Conservation (phyloP, 2,797 vertebrate species). For the Pempheris klunzingeri region DNA sequence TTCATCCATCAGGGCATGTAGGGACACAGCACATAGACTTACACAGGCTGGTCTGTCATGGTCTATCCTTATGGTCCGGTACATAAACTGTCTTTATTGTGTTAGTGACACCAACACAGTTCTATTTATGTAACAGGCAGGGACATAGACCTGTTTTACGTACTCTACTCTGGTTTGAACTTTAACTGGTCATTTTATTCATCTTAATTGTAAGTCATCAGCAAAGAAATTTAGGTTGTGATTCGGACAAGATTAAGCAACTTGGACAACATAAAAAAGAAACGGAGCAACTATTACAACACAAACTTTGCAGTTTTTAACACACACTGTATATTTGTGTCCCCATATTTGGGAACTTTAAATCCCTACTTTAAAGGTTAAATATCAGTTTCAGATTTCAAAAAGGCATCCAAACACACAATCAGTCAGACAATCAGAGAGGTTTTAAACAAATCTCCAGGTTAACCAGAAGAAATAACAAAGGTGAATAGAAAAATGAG, state of each 20-base stretch:
- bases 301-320: not conserved
- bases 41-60: slow-evolving; percentile 11
- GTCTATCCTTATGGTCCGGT: not conserved
- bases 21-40: slow-evolving; percentile 23
- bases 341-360: too few relatives aligned
- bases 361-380: too few relatives aligned
- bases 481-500: too few relatives aligned
- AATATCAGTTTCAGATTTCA: too few relatives aligned
- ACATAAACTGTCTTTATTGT: not conserved
- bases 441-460: too few relatives aligned
- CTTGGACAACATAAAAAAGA: not conserved
- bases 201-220: not conserved
- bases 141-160: not conserved
- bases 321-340: too few relatives aligned
- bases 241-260: not conserved
- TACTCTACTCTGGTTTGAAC: not conserved
- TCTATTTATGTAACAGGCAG: not conserved
- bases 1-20: slow-evolving; percentile 37
- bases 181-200: not conserved
- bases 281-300: not conserved
- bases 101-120: slow-evolving; percentile 6
- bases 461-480: too few relatives aligned
- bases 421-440: too few relatives aligned
- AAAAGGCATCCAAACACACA: too few relatives aligned
- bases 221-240: not conserved